Base-by-base conservation (phyloP, 2,888 invertebrate genomes). In the Eudemis profundana region DNA sequence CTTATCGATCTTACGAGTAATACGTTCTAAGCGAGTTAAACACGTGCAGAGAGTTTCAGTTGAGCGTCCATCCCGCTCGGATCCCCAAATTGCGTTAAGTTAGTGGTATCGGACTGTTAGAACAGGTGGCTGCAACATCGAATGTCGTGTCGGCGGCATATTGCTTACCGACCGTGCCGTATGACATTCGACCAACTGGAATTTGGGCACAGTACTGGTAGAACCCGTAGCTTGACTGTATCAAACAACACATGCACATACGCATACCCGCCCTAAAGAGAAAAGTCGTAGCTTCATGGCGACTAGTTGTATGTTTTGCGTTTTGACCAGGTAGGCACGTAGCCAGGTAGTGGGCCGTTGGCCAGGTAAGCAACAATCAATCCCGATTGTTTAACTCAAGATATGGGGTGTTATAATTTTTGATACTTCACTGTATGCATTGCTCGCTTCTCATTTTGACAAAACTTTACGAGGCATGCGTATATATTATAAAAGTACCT, bases 131-230 rank as follows among this genome's bases (percentile, higher is more conserved):
- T n/a, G n/a, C 78, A 77, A 78, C 80, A 78, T 53, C 56, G 50
- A 73, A 72, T 23, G 23, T 8, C 33, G n/a, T 69, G 73, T 69
- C 69, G 74, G 78, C 79, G 75, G 75, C 78, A 81, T 79, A 70
- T 70, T 68, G 66, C 68, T 63, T 67, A 56, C 68, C 29, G 51
- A 10, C 56, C 50, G 64, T 65, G 51, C 59, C 59, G 53, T 53
- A 60, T 74, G 73, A 74, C 76, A 76, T 75, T 76, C 71, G 74
- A 68, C 69, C 74, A 77, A 83, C 81, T 79, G 81, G 82, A 81
- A 79, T 83, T 78, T 74, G 79, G 78, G 71, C 76, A 74, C 56
- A 56, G 42, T 17, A 29, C 17, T 29, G 8, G 17, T 29, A 29
- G 29, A 42, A 56, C 29, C 56, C 42, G 56, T 56, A 56, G 7